Evolutionary conservation across 2,888 invertebrate genomes (phyloP).

Genomic region (Hypomecis punctinalis): DNA sequence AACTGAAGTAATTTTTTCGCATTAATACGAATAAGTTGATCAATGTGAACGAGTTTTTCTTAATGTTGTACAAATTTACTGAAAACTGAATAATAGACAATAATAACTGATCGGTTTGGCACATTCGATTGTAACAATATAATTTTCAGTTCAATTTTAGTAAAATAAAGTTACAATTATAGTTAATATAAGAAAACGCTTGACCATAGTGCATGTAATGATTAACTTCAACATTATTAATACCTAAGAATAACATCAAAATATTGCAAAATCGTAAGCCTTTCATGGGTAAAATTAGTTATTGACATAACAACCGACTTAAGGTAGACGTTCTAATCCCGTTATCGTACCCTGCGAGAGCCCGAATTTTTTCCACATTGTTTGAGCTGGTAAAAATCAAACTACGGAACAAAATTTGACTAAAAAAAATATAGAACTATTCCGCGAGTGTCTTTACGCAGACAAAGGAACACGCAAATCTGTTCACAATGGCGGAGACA

Average conservation of each 20-base stretch:
- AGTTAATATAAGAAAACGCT: slow-evolving; percentile 38
- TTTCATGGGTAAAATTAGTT: neutral
- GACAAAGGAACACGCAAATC: no score
- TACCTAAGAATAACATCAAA: neutral
- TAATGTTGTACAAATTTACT: neutral
- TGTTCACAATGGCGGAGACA: no score
- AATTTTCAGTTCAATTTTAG: slow-evolving; percentile 24
- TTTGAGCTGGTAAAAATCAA: no score
- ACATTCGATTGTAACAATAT: slow-evolving; percentile 39
- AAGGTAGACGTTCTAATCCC: no score
- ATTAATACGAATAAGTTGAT: neutral
- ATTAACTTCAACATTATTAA: neutral
- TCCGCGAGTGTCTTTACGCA: no score
- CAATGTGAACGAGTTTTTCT: slow-evolving; percentile 20
- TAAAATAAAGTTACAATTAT: slow-evolving; percentile 6
- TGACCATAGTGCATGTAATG: slow-evolving; percentile 36
- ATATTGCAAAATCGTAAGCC: neutral
- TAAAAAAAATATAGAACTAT: no score
- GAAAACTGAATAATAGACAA: neutral
- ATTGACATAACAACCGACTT: no score
- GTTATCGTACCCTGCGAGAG: no score
- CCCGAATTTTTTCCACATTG: no score
- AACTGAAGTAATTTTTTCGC: no score
- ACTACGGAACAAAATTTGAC: no score
- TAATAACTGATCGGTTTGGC: slow-evolving; percentile 37